Evolutionary conservation across 2,797 vertebrate genomes (phyloP).

Genomic region (Cynopterus sphinx): DNA sequence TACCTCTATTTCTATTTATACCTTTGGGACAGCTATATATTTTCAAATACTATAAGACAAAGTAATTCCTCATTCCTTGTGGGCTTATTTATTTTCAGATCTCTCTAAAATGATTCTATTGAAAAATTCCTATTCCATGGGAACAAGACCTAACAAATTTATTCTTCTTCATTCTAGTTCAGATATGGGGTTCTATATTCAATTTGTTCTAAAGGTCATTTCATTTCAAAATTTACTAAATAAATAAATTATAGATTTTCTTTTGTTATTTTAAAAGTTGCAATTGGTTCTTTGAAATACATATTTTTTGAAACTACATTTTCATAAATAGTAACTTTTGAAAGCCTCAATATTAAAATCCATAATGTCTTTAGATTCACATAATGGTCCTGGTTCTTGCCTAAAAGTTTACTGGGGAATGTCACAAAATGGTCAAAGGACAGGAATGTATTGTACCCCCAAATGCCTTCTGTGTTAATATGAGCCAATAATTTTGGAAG

Average conservation of each 20-base stretch:
- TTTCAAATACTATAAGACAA: neutral
- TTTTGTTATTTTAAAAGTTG: neutral
- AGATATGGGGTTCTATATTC: conserved; percentile 13
- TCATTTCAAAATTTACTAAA: neutral
- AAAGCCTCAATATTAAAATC: neutral
- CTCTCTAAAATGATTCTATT: neutral
- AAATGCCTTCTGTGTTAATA: neutral
- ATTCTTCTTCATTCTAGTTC: neutral
- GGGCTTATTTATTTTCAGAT: neutral
- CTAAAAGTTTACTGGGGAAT: neutral
- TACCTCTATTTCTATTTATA: neutral
- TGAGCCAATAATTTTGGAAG: neutral
- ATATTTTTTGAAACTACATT: neutral
- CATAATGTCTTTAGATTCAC: neutral
- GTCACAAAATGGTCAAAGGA: neutral
- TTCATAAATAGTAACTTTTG: neutral
- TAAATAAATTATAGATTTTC: neutral
- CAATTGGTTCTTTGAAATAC: neutral
- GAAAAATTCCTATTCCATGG: neutral
- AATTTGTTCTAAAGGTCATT: conserved; percentile 18
- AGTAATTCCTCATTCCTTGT: neutral
- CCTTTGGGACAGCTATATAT: neutral
- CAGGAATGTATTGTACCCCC: neutral
- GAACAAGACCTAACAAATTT: neutral
- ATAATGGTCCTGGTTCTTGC: neutral